Evolutionary conservation across 2,113 vertebrate genomes (phyloP).

Genomic region (Penelope pileata): DNA sequence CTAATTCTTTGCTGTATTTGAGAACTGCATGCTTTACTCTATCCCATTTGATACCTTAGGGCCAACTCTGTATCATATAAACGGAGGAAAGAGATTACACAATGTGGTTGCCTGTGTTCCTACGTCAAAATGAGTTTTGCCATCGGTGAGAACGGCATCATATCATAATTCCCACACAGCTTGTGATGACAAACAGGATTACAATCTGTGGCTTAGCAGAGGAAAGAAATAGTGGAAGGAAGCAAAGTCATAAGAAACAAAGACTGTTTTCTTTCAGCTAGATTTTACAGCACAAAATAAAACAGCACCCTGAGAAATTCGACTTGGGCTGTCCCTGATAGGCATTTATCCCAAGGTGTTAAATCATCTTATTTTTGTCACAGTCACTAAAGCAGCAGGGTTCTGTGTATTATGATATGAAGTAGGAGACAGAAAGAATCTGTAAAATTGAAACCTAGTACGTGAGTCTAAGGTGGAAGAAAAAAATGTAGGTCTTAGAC

Average conservation of each 20-base stretch:
- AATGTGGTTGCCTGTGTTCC: neutral
- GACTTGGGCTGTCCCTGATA: neutral
- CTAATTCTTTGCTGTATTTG: neutral
- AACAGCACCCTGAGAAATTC: neutral
- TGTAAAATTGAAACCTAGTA: neutral
- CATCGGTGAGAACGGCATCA: neutral
- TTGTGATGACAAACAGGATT: conserved; percentile 49
- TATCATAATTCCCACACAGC: conserved; percentile 43
- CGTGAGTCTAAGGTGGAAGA: neutral
- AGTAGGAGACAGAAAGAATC: neutral
- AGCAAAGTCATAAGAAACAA: conserved; percentile 34
- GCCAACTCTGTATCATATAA: neutral
- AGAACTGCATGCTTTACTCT: neutral
- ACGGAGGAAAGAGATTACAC: conserved; percentile 41
- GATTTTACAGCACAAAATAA: neutral
- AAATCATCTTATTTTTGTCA: neutral
- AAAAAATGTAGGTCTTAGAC: neutral
- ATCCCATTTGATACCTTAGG: neutral
- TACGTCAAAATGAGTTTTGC: neutral
- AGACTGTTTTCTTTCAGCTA: conserved; percentile 16
- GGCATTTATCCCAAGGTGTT: neutral
- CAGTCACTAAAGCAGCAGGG: neutral
- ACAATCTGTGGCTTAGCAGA: neutral
- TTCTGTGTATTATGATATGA: neutral
- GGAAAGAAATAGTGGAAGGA: conserved; percentile 60